These are phyloP conservation scores for Myotis brandtii DNA, from an alignment of 2,113 vertebrate genomes.

Conservation along the genomic window DNA sequence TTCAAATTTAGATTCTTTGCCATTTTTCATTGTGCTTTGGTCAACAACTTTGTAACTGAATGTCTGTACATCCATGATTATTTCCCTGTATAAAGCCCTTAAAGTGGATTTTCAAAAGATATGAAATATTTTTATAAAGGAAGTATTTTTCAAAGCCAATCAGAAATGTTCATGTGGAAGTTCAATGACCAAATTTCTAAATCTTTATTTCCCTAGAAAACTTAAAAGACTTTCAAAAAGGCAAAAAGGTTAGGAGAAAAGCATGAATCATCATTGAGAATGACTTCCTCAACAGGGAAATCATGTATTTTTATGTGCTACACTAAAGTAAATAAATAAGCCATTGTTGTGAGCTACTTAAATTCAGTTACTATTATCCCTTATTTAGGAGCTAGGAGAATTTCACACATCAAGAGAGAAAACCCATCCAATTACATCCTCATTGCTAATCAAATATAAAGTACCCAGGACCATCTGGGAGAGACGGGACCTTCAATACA, in stretches of 20 bases:
- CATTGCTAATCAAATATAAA: conserved; percentile 75
- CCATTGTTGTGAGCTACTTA: neutral
- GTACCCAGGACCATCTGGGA: conserved; percentile 43
- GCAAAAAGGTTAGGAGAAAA: neutral
- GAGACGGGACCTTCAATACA: conserved; percentile 64
- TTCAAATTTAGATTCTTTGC: conserved; percentile 40
- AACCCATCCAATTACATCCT: neutral
- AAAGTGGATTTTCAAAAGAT: conserved; percentile 39
- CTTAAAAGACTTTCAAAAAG: conserved; percentile 17
- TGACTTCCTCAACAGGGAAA: neutral
- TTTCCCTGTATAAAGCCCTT: conserved; percentile 33
- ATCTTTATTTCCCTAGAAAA: conserved; percentile 42
- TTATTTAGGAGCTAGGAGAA: neutral
- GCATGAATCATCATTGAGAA: neutral
- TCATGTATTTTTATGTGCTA: neutral
- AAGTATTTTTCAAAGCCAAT: neutral
- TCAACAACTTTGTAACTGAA: neutral
- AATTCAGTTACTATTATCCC: neutral
- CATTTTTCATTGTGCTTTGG: neutral
- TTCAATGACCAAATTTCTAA: conserved; percentile 45
- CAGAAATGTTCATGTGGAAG: conserved; percentile 9
- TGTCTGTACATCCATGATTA: neutral
- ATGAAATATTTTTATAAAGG: conserved; percentile 20
- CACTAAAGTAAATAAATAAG: neutral
- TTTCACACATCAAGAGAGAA: conserved; percentile 18